phyloP scores from a whole-genome alignment of 2,113 vertebrate genomes.

The Anoura caudifer region DNA sequence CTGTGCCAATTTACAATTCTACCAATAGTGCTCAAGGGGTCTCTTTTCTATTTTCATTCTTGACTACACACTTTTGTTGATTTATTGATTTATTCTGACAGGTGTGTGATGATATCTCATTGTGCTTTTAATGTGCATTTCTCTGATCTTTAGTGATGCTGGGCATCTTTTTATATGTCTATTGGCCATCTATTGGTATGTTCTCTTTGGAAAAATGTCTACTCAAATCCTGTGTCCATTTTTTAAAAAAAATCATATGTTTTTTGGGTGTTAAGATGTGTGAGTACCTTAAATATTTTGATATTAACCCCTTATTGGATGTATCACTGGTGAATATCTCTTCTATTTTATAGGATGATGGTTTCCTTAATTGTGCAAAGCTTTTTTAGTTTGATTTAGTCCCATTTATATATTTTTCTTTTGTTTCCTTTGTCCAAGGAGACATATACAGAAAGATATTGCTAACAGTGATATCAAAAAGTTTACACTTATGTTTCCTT shows the following conservation, averaged over 20 bases:
- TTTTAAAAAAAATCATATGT: not conserved
- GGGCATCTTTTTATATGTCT: not conserved
- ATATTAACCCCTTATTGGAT: not conserved
- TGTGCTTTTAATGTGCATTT: not conserved
- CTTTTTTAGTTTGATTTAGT: not conserved
- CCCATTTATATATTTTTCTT: not conserved
- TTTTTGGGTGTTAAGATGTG: not conserved
- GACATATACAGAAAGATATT: not conserved
- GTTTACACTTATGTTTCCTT: not conserved
- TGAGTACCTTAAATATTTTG: not conserved
- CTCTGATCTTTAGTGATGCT: not conserved
- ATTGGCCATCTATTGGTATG: not conserved
- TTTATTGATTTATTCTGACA: not conserved
- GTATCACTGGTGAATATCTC: not conserved
- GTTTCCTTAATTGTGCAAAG: not conserved
- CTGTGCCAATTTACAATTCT: not conserved
- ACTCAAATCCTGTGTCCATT: not conserved
- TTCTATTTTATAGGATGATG: not conserved
- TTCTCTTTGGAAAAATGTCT: not conserved
- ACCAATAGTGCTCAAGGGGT: not conserved
- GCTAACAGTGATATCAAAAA: not conserved
- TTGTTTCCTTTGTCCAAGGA: not conserved
- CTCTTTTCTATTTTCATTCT: not conserved
- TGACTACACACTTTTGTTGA: not conserved
- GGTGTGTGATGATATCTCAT: not conserved